Conservation (phyloP, 64 coral and sea anemone species). For the Exaiptasia diaphana region DNA sequence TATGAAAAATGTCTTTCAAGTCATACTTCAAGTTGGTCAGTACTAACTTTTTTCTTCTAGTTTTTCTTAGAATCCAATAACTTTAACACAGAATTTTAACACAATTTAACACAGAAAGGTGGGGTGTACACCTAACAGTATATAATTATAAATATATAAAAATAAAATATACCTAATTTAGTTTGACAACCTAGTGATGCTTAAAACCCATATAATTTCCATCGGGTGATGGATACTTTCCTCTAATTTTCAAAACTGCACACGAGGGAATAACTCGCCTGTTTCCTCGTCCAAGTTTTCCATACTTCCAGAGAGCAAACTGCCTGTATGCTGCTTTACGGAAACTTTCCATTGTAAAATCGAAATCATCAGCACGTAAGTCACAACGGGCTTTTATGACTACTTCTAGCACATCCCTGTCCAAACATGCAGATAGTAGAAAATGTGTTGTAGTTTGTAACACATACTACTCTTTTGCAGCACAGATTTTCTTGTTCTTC, state of each 20-base stretch:
- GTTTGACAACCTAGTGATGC: not conserved
- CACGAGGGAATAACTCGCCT: slow-evolving; percentile 40
- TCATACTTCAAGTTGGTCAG: no score
- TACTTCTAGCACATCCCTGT: slow-evolving; percentile 27
- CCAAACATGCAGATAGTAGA: slow-evolving; percentile 50
- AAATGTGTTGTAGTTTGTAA: slow-evolving; percentile 35
- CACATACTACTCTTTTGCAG: slow-evolving; percentile 22
- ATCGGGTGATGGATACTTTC: slow-evolving; percentile 15
- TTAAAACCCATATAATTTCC: slow-evolving; percentile 40
- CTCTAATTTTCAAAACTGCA: slow-evolving; percentile 32
- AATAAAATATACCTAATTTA: no score
- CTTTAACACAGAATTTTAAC: no score
- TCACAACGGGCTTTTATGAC: slow-evolving; percentile 27
- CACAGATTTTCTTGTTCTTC: slow-evolving; percentile 43
- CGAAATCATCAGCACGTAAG: slow-evolving; percentile 26
- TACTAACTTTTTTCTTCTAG: no score
- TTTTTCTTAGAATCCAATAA: no score
- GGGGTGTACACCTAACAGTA: no score
- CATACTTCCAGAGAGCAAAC: slow-evolving; percentile 51
- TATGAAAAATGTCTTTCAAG: no score
- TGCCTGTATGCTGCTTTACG: slow-evolving; percentile 43
- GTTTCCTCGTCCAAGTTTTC: slow-evolving; percentile 54
- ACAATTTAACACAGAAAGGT: no score
- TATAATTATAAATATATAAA: no score
- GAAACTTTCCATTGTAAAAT: slow-evolving; percentile 37